A percentile compares a stretch with the other conserved stretches of the same genome.
phyloP scores from a whole-genome alignment of 2,797 vertebrate genomes.

The Pantherophis vulpinus region DNA sequence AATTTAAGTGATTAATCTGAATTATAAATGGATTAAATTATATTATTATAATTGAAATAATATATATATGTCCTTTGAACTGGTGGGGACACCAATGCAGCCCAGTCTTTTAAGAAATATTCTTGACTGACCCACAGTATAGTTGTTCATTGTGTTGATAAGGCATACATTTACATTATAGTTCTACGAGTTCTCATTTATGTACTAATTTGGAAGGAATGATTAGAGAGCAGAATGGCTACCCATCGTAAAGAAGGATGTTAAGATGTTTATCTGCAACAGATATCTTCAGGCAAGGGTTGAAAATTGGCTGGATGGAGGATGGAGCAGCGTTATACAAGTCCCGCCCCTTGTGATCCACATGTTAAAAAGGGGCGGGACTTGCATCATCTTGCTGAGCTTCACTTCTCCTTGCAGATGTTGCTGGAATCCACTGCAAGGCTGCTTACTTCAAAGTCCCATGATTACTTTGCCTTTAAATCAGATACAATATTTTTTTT shows the following conservation, averaged over 20 bases:
- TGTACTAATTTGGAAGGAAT: background rate
- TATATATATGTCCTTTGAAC: background rate
- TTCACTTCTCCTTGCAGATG: background rate
- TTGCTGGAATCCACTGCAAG: background rate
- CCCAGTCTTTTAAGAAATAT: background rate
- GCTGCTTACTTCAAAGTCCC: background rate
- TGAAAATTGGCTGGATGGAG: background rate
- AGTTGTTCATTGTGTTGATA: background rate
- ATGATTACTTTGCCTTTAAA: background rate
- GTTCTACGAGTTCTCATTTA: background rate
- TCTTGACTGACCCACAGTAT: background rate
- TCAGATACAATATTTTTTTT: background rate
- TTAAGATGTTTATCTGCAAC: background rate
- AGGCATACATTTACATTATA: background rate
- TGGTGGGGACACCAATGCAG: background rate
- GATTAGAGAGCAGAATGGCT: background rate
- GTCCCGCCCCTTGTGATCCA: background rate
- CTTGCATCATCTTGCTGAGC: background rate
- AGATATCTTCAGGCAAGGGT: background rate
- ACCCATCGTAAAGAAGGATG: background rate
- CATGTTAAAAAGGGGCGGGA: background rate
- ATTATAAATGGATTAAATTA: background rate
- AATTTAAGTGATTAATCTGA: background rate
- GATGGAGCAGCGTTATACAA: background rate
- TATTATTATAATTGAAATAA: background rate